These are phyloP conservation scores for Diorhabda sublineata DNA, from an alignment of 1,140 invertebrate species.

Conservation along the genomic window DNA sequence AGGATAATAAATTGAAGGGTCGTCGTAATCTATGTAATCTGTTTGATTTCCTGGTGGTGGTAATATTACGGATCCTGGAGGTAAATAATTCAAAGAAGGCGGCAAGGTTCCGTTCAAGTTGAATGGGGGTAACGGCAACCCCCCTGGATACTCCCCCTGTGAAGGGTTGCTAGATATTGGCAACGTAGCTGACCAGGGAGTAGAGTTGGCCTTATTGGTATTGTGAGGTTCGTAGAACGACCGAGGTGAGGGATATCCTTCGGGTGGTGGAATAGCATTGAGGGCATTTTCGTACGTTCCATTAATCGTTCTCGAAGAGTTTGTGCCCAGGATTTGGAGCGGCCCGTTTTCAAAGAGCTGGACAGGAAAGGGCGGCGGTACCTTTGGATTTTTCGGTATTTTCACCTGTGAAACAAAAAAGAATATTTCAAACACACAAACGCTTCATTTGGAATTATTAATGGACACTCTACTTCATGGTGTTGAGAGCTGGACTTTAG, in stretches of 20 bases:
- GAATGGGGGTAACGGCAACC: slow-evolving; percentile 53
- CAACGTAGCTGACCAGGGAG: slow-evolving; percentile 58
- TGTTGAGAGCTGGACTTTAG: too few species aligned
- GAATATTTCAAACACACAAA: not conserved
- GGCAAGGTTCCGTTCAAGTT: slow-evolving; percentile 47
- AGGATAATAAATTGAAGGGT: slow-evolving; percentile 85
- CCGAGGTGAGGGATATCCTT: slow-evolving; percentile 29
- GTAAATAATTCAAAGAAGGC: slow-evolving; percentile 51
- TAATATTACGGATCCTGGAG: slow-evolving; percentile 65
- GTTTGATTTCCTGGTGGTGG: slow-evolving; percentile 65
- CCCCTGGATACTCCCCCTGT: slow-evolving; percentile 45
- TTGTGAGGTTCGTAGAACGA: slow-evolving; percentile 40
- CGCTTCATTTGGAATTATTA: slow-evolving; percentile 51
- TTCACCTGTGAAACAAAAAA: slow-evolving; percentile 48
- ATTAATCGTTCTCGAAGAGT: slow-evolving; percentile 61
- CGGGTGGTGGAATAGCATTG: slow-evolving; percentile 52
- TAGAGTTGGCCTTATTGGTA: slow-evolving; percentile 57
- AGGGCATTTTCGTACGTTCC: slow-evolving; percentile 50
- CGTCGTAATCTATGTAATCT: slow-evolving; percentile 77
- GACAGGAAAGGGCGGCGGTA: slow-evolving; percentile 85
- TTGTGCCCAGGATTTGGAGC: slow-evolving; percentile 65
- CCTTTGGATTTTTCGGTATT: slow-evolving; percentile 58
- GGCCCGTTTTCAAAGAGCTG: slow-evolving; percentile 76
- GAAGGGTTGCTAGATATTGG: slow-evolving; percentile 57
- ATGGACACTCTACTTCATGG: slow-evolving; percentile 30